Evolutionary conservation across 2,888 invertebrate species (phyloP), one percentile per base, ranked within the genome.

Genomic region (Aphodius granarius): DNA sequence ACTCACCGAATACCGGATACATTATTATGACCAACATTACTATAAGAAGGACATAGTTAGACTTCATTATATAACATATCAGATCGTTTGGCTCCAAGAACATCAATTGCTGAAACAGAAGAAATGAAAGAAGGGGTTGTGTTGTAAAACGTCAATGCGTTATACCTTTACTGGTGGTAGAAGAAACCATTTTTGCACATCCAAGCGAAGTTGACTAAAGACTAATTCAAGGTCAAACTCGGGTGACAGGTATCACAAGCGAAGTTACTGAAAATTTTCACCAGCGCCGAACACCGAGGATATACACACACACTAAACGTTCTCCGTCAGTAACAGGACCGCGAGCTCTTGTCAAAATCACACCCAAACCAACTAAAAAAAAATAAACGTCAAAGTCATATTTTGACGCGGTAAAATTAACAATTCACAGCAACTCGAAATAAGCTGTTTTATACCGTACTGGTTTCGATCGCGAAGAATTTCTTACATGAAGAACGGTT

Each of bases 61-160:
- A 76, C 79, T 78, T 78, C 79, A 79, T 79, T 73, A 77, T 79
- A 79, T 76, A 70, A 77, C 79, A 78, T 79, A 75, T 71, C 79
- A 79, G 73, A 72, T 20, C 65, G 22, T 22, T 66, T 66, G 63
- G 66, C 75, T 72, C 66, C 73, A 66, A 75, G 68, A 75, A 73
- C 68, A 71, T 72, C 72, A 72, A 68, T 66, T 72, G 66, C 72
- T 66, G 19, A 63, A 75, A 68, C 16, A 22, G 19, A n/a, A 64
- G 19, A 22, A 70, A 13, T 62, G 21, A 64, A 62, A 43, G 43
- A 13, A 9, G 43, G 43, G 43, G 13, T 13, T 9, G 43, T 43
- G n/a, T 43, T 13, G 13, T 43, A 6, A 74, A 22, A 64, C 74
- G 71, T 74, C 23, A 19, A 73, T n/a, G 66, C 66, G 62, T 22